Percentiles rank a stretch among this genome's conserved stretches.
phyloP scores from a whole-genome alignment of 2,888 invertebrate genomes.

The Andrena praecox region DNA sequence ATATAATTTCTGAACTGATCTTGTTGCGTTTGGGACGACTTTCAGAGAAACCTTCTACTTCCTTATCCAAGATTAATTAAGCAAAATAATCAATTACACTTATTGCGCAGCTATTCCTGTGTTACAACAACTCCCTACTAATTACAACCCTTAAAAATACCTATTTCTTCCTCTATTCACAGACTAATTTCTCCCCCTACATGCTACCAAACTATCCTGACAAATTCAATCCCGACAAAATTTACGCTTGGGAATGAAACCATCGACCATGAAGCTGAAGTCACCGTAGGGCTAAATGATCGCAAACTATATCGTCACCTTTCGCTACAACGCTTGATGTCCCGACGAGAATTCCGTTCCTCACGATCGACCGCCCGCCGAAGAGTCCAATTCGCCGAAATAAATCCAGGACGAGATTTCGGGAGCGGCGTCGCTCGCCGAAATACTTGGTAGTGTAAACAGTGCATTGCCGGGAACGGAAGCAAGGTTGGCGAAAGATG shows the following conservation, averaged over 20 bases:
- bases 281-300: not conserved
- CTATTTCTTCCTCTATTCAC: too few relatives aligned
- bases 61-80: too few relatives aligned
- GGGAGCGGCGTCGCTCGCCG: not conserved
- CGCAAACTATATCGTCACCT: not conserved
- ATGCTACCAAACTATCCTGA: too few relatives aligned
- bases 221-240: too few relatives aligned
- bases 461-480: slow-evolving; percentile 16
- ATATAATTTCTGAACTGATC: too few relatives aligned
- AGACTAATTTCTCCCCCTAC: too few relatives aligned
- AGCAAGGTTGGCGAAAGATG: slow-evolving; percentile 36
- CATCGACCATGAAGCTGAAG: too few relatives aligned
- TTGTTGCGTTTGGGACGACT: too few relatives aligned
- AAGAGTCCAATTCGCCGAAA: not conserved
- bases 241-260: too few relatives aligned
- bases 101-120: too few relatives aligned
- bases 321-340: not conserved
- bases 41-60: too few relatives aligned
- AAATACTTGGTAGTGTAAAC: slow-evolving; percentile 14
- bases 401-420: not conserved
- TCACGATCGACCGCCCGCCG: not conserved
- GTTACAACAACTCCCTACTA: not conserved
- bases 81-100: too few relatives aligned
- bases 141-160: not conserved
- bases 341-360: not conserved